phyloP scores from a whole-genome alignment of 2,113 vertebrate species.

The Brachyistius frenatus region DNA sequence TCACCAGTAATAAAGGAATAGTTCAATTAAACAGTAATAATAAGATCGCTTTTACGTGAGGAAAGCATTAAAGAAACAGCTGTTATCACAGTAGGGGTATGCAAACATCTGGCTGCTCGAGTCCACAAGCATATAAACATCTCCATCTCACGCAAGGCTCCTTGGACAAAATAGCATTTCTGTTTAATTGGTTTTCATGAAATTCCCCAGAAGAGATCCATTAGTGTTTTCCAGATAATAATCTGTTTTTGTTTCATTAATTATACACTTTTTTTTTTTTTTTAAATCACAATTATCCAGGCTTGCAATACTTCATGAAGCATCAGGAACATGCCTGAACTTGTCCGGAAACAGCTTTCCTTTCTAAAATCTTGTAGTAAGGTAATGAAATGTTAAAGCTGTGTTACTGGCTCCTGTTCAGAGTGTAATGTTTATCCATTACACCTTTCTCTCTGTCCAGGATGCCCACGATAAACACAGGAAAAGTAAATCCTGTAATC shows the following conservation, averaged over 20 bases:
- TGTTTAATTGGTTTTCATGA: too few species aligned
- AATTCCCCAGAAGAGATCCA: too few species aligned
- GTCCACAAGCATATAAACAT: too few species aligned
- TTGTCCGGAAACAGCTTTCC: neutral
- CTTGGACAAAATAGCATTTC: too few species aligned
- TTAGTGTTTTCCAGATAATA: too few species aligned
- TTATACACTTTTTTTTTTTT: neutral
- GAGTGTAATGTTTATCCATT: neutral
- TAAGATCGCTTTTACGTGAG: neutral
- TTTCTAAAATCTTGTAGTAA: neutral
- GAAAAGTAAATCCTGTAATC: too few species aligned
- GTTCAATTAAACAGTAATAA: too few species aligned
- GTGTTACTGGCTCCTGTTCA: too few species aligned
- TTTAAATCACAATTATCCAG: neutral
- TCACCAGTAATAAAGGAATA: too few species aligned
- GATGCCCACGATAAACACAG: neutral
- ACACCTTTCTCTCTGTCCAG: neutral
- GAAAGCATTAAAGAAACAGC: neutral
- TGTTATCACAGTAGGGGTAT: too few species aligned
- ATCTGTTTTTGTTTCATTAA: neutral
- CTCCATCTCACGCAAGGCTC: too few species aligned
- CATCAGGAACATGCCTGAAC: constrained; percentile 14
- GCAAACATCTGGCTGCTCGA: neutral
- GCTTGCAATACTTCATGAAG: constrained; percentile 29
- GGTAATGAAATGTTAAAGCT: neutral